A percentile compares a stretch with the other conserved stretches of the same genome.
Evolutionary conservation across 1,140 invertebrate species (phyloP).

Genomic region (Marisa cornuarietis): DNA sequence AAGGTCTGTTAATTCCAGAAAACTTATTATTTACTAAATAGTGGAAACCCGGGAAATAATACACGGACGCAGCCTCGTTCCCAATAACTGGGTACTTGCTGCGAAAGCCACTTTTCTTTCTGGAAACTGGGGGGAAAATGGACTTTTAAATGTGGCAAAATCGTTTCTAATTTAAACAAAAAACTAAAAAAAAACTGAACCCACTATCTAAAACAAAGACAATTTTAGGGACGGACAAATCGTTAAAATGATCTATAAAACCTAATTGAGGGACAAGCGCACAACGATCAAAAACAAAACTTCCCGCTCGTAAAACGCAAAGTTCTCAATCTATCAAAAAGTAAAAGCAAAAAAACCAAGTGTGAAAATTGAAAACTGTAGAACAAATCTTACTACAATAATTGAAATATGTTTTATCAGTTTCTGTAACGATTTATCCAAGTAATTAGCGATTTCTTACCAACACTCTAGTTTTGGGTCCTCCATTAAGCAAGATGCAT

Average conservation of each 20-base stretch:
- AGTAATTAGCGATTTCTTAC: slow-evolving; percentile 16
- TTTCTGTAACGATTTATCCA: background rate
- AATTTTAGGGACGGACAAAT: background rate
- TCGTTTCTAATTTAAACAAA: background rate
- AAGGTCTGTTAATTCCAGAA: background rate
- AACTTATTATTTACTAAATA: background rate
- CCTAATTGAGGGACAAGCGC: background rate
- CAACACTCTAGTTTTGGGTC: slow-evolving; percentile 8
- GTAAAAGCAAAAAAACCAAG: background rate
- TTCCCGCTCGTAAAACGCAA: slow-evolving; percentile 8
- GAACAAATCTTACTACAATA: background rate
- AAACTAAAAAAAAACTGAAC: too few species aligned
- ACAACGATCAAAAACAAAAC: slow-evolving; percentile 17
- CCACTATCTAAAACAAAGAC: background rate
- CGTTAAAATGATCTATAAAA: background rate
- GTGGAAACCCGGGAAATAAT: slow-evolving; percentile 17
- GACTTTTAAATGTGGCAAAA: background rate
- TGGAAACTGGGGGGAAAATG: background rate
- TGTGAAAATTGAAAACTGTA: slow-evolving; percentile 7
- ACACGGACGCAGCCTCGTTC: slow-evolving; percentile 19
- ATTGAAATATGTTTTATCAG: background rate
- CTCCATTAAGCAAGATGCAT: slow-evolving; percentile 7
- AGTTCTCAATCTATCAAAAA: slow-evolving; percentile 9
- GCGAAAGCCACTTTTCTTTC: background rate
- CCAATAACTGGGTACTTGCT: background rate